Evolutionary conservation across 2,888 invertebrate species (phyloP).

Genomic region (Parelbella ahira): DNA sequence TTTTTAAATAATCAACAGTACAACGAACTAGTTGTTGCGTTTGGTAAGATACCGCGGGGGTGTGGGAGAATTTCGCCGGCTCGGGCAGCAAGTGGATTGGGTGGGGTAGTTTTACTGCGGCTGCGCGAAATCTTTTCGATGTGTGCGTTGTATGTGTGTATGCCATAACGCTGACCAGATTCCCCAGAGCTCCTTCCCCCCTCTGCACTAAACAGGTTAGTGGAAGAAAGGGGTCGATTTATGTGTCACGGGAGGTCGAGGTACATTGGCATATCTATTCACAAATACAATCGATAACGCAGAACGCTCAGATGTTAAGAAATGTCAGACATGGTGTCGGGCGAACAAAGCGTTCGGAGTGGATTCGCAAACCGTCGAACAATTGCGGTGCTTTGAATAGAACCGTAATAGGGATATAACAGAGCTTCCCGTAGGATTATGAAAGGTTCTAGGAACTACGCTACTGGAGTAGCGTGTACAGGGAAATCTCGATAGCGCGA

Average conservation of each 20-base stretch:
- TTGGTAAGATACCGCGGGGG: slow-evolving; percentile 64
- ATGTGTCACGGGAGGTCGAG: slow-evolving; percentile 45
- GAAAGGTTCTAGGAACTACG: too few relatives aligned
- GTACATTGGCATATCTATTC: slow-evolving; percentile 50
- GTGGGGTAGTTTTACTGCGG: slow-evolving; percentile 67
- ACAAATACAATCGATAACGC: slow-evolving; percentile 76
- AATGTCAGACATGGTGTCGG: slow-evolving; percentile 72
- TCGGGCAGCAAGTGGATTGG: slow-evolving; percentile 55
- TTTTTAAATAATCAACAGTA: slow-evolving; percentile 3
- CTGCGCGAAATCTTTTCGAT: slow-evolving; percentile 55
- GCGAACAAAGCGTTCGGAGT: slow-evolving; percentile 48
- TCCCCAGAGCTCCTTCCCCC: slow-evolving; percentile 45
- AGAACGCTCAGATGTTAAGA: slow-evolving; percentile 55
- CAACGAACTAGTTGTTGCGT: slow-evolving; percentile 64
- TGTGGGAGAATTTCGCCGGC: slow-evolving; percentile 74
- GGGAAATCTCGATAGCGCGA: not conserved
- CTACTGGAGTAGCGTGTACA: not conserved
- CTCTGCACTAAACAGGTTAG: slow-evolving; percentile 23
- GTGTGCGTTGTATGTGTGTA: slow-evolving; percentile 69
- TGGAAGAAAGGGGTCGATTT: slow-evolving; percentile 37
- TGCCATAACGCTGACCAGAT: slow-evolving; percentile 43
- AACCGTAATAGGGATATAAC: not conserved
- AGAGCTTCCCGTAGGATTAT: not conserved
- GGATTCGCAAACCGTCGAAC: slow-evolving; percentile 42
- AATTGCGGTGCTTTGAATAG: slow-evolving; percentile 26